These are phyloP conservation scores for Taxidea taxus DNA, from an alignment of 2,113 vertebrate species.

Conservation along the genomic window DNA sequence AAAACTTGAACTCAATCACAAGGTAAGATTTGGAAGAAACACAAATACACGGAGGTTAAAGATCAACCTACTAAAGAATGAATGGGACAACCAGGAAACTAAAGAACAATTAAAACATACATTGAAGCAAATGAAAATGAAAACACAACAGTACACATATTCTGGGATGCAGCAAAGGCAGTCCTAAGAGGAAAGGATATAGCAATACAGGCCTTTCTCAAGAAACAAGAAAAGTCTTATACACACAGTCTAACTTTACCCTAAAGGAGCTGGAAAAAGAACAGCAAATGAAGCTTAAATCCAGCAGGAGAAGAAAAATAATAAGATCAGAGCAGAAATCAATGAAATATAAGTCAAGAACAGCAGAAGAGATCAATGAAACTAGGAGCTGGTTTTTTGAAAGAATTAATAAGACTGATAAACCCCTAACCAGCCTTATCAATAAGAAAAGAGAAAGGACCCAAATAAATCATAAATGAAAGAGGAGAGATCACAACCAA, in stretches of 20 bases:
- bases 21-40: background rate
- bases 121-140: background rate
- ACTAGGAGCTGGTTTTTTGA: no score
- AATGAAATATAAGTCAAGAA: no score
- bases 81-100: background rate
- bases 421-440: no score
- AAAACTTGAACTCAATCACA: background rate
- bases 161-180: background rate
- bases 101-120: background rate
- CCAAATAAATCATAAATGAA: no score
- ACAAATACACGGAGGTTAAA: background rate
- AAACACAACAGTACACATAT: background rate
- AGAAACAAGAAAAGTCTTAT: background rate
- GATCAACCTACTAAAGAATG: background rate
- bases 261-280: no score
- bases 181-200: background rate
- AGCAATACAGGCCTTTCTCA: background rate
- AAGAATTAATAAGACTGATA: no score
- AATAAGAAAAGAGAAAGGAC: no score
- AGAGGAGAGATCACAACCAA: no score
- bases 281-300: no score
- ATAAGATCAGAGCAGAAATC: no score
- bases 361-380: no score
- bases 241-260: background rate
- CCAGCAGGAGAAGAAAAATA: no score